Percentiles rank a stretch among this genome's conserved stretches.
Conservation (phyloP, 2,113 vertebrate genomes). For the Brachypteracias leptosomus region DNA sequence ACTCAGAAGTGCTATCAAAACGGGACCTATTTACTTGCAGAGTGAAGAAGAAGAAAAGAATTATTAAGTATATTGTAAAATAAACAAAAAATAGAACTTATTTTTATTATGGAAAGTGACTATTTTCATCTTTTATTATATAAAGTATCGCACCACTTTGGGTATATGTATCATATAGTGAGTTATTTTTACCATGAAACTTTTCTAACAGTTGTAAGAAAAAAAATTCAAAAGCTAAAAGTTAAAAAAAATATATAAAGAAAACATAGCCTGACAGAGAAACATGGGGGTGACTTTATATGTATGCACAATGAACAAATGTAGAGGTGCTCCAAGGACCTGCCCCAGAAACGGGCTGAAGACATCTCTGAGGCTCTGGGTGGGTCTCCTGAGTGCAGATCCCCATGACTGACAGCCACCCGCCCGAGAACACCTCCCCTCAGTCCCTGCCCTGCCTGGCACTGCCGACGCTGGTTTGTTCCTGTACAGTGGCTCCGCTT, state of each 20-base stretch:
- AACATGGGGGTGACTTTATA: constrained; percentile 10
- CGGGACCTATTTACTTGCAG: constrained; percentile 74
- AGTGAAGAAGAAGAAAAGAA: constrained; percentile 77
- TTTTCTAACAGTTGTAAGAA: constrained; percentile 81
- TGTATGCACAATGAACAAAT: constrained; percentile 21
- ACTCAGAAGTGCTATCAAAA: constrained; percentile 44
- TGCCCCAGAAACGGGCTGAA: neutral
- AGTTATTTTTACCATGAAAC: constrained; percentile 91
- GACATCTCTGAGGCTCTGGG: neutral
- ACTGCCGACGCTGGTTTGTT: neutral
- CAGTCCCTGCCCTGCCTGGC: constrained; percentile 19
- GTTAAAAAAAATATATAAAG: constrained; percentile 64
- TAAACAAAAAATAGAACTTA: constrained; percentile 99
- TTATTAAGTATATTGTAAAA: constrained; percentile 99
- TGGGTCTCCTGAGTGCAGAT: neutral
- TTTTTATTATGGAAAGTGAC: constrained; percentile 99
- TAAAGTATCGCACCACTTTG: constrained; percentile 85
- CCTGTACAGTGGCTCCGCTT: constrained; percentile 36
- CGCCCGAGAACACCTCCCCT: neutral
- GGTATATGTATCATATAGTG: constrained; percentile 90
- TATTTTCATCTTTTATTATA: constrained; percentile 89
- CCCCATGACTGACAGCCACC: neutral
- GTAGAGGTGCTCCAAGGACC: constrained; percentile 33
- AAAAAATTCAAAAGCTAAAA: constrained; percentile 66
- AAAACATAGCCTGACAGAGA: constrained; percentile 64